Evolutionary conservation across 2,797 vertebrate species (phyloP).

Genomic region (Acanthis flammea): DNA sequence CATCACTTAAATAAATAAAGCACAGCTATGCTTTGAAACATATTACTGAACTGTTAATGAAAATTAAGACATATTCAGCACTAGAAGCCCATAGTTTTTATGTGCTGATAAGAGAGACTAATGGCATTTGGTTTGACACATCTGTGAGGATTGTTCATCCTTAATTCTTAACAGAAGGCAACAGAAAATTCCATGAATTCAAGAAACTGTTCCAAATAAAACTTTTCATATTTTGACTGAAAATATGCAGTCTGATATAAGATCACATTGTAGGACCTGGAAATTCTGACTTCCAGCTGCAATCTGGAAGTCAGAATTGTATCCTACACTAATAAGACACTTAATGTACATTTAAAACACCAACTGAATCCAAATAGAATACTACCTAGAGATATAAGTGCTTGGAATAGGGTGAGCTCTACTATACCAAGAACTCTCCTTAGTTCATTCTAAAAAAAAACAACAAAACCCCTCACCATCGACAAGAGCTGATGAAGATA

Average conservation of each 20-base stretch:
- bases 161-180: not conserved
- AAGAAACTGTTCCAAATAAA: not conserved
- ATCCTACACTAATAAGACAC: not conserved
- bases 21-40: not conserved
- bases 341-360: not conserved
- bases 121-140: not conserved
- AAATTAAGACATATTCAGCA: not conserved
- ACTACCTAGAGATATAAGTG: not conserved
- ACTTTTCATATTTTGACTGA: not conserved
- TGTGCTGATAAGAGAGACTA: not conserved
- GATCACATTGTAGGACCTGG: not conserved
- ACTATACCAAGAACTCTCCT: not conserved
- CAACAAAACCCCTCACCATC: not conserved
- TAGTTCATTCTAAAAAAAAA: not conserved
- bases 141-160: not conserved
- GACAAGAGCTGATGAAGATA: not conserved
- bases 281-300: not conserved
- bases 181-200: not conserved
- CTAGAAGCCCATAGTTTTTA: not conserved
- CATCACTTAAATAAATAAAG: not conserved
- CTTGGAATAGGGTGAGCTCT: not conserved
- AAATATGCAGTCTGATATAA: not conserved
- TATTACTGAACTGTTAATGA: not conserved
- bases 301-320: not conserved
- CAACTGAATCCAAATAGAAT: not conserved